Conservation (phyloP, 2,113 vertebrate species). For the Geococcyx californianus region DNA sequence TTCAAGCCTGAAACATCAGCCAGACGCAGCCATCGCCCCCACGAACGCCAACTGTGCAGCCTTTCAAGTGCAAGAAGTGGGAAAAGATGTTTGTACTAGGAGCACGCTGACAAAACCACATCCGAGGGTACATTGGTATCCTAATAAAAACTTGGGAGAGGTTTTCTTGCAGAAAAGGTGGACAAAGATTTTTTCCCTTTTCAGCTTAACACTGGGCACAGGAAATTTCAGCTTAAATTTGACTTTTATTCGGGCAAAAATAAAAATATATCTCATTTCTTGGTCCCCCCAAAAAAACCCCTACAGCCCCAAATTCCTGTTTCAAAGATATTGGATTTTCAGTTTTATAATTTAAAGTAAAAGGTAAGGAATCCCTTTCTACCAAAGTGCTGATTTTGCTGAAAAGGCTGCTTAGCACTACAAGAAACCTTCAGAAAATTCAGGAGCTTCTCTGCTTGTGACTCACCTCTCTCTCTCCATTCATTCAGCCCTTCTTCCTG, state of each 20-base stretch:
- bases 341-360: background rate
- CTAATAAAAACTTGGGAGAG: background rate
- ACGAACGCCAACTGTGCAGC: background rate
- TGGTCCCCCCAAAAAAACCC: background rate
- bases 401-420: background rate
- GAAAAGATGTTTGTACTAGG: background rate
- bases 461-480: conserved; percentile 76
- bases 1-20: background rate
- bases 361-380: background rate
- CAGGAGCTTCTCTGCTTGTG: background rate
- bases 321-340: background rate
- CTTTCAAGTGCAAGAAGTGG: background rate
- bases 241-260: background rate
- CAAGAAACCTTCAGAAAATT: background rate
- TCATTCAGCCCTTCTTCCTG: conserved; percentile 73
- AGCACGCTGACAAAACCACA: background rate
- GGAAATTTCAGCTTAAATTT: background rate
- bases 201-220: background rate
- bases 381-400: background rate
- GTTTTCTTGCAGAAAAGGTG: background rate
- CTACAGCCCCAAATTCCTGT: background rate
- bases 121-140: background rate
- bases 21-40: background rate
- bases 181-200: background rate
- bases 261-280: background rate